Evolutionary conservation across 2,888 invertebrate species (phyloP), one percentile per base, ranked within the genome.

Genomic region (Leistus spinibarbis): DNA sequence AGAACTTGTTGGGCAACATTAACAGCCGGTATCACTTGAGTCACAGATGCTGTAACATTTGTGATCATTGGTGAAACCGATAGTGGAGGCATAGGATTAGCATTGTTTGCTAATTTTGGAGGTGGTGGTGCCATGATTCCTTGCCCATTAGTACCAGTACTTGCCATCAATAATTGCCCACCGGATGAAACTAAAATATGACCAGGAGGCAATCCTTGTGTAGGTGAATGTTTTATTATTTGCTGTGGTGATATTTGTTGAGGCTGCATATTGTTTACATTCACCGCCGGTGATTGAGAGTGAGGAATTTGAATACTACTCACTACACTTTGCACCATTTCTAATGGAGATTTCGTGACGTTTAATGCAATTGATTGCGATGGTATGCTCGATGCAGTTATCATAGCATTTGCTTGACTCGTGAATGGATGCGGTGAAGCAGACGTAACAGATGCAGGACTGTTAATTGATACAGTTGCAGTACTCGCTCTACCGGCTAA

Each of bases 251-350:
- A 82, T 68, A 84, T 84, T 76, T 85, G 85, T 2, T 84, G 81
- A 75, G 85, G 85, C 7, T 85, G 86, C 4, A 79, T 69, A 76
- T 77, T 76, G 24, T 78, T 79, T 17, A 78, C 77, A 60, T 80
- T 78, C 3, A 79, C 73, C 63, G 80, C 79, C 10, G 80, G 78
- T 22, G 82, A 82, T 71, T 83, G 83, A 9, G 86, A 82, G 77
- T 87, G 87, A 7, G 89, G 87, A 76, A 89, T 88, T 80, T 92
- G 91, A 78, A 91, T 88, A 81, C 89, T 91, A 77, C 91, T 92
- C 69, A 93, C 92, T 2, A 92, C 92, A 80, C 92, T 92, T 81
- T 93, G 93, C 1, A 93, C 92, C 92, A 93, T 93, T 86, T 93
- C 93, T 62, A 93, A 82, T 0, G 93, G 93, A 3, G 92, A 91